Evolutionary conservation across 2,113 vertebrate species (phyloP).

Genomic region (Sylvicapra grimmia): DNA sequence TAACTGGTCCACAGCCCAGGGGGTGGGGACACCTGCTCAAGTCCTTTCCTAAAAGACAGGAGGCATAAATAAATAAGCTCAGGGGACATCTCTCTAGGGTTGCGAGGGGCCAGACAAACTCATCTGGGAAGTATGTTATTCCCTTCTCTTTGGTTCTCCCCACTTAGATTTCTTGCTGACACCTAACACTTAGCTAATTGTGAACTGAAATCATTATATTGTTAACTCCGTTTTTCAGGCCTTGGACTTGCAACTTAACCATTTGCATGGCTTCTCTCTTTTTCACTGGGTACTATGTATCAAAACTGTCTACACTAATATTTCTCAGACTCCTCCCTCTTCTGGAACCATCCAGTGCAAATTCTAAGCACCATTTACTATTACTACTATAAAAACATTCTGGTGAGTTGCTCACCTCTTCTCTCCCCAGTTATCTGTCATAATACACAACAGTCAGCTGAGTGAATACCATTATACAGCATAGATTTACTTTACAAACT

Average conservation of each 20-base stretch:
- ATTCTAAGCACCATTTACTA: background rate
- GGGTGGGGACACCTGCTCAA: background rate
- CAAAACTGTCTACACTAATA: background rate
- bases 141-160: background rate
- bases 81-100: background rate
- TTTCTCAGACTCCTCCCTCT: background rate
- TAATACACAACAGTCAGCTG: background rate
- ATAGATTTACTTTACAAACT: background rate
- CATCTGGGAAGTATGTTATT: background rate
- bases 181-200: slow-evolving; percentile 25
- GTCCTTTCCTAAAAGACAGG: background rate
- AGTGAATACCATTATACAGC: background rate
- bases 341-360: background rate
- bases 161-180: background rate
- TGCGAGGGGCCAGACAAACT: background rate
- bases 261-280: background rate
- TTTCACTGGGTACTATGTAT: background rate
- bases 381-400: background rate
- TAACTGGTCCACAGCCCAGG: background rate
- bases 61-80: background rate
- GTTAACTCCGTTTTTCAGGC: background rate
- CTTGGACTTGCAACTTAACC: background rate
- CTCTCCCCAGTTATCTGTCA: background rate
- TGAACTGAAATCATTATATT: slow-evolving; percentile 31
- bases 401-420: background rate